A percentile compares a stretch with the other conserved stretches of the same genome.
Evolutionary conservation across 1,140 invertebrate species (phyloP).

Genomic region (Triops longicaudatus): DNA sequence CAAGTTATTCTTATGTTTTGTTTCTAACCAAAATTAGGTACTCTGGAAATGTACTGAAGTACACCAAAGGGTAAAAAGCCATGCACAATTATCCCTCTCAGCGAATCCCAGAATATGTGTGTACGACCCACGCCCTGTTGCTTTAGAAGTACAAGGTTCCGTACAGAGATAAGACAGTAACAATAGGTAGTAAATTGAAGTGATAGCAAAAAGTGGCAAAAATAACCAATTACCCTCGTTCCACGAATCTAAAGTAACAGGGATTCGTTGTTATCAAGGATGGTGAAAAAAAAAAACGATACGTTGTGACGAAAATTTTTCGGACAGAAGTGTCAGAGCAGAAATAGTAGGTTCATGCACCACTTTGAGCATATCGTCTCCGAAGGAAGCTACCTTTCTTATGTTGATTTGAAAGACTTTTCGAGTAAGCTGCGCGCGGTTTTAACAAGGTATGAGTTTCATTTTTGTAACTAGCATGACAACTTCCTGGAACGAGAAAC

Average conservation of each 20-base stretch:
- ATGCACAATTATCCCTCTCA: background rate
- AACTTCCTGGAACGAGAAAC: background rate
- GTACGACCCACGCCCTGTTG: background rate
- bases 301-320: background rate
- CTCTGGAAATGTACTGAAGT: background rate
- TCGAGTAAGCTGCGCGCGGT: background rate
- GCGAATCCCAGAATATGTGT: background rate
- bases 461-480: background rate
- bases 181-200: background rate
- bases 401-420: too few relatives aligned
- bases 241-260: background rate
- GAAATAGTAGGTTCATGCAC: too few relatives aligned
- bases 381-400: too few relatives aligned
- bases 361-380: too few relatives aligned
- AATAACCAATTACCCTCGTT: background rate
- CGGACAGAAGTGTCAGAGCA: too few relatives aligned
- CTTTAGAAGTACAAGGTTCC: background rate
- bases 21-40: too few relatives aligned
- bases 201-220: background rate
- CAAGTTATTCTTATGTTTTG: too few relatives aligned
- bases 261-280: background rate
- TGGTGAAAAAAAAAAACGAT: background rate
- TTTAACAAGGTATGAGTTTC: background rate
- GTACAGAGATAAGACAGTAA: too few relatives aligned
- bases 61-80: background rate